Percentiles rank a stretch among this genome's conserved stretches.
Evolutionary conservation across 2,113 vertebrate genomes (phyloP).

Genomic region (Xerus inauris): DNA sequence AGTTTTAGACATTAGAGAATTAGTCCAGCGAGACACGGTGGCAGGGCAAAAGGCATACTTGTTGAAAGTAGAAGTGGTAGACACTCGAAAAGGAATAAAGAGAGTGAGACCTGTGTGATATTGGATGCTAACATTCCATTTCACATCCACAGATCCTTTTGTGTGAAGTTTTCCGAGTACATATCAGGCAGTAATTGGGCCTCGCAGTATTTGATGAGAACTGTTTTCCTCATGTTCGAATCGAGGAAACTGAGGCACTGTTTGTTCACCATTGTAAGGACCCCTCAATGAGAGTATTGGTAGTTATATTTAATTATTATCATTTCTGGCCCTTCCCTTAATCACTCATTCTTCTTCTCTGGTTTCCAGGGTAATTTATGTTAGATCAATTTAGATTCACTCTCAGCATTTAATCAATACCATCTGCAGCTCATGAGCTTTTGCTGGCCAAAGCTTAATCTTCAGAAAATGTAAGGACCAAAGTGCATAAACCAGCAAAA

Average conservation of each 20-base stretch:
- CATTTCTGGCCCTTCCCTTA: constrained; percentile 41
- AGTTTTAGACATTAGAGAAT: constrained; percentile 77
- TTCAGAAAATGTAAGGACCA: constrained; percentile 51
- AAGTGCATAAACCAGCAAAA: constrained; percentile 42
- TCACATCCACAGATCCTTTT: constrained; percentile 54
- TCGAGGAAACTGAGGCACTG: constrained; percentile 62
- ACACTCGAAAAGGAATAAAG: constrained; percentile 68
- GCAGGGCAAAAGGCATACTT: constrained; percentile 48
- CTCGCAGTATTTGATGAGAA: constrained; percentile 30
- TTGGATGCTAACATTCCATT: constrained; percentile 59
- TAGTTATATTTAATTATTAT: constrained; percentile 64
- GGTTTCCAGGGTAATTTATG: constrained; percentile 77
- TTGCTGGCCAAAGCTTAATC: constrained; percentile 35
- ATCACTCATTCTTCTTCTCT: constrained; percentile 64
- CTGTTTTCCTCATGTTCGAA: constrained; percentile 9
- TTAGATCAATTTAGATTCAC: constrained; percentile 73
- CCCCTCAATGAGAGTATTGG: neutral
- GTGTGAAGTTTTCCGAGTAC: constrained; percentile 60
- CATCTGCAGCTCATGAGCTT: constrained; percentile 56
- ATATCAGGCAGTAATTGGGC: constrained; percentile 49
- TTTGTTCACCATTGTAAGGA: neutral
- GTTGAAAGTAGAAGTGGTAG: constrained; percentile 61
- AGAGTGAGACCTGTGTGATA: constrained; percentile 53
- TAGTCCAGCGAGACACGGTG: constrained; percentile 66
- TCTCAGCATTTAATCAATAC: constrained; percentile 74